Conservation (phyloP, 2,888 invertebrate species). For the Microplitis manilae region DNA sequence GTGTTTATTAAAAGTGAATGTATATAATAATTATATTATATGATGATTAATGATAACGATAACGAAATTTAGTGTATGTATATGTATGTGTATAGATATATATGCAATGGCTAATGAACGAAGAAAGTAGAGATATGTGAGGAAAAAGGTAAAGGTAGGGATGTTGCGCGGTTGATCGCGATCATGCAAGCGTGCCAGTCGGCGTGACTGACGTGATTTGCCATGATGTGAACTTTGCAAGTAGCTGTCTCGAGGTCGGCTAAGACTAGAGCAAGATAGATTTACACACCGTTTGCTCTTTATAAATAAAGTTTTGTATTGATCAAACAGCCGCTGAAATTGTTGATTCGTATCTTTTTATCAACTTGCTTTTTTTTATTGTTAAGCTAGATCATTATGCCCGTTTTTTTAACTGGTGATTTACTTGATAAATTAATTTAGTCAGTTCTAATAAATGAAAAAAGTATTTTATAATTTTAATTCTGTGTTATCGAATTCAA, state of each 20-base stretch:
- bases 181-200: constrained; percentile 34
- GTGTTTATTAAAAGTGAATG: neutral
- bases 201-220: constrained; percentile 41
- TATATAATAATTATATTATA: neutral
- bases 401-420: neutral
- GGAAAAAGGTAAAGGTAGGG: neutral
- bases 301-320: constrained; percentile 45
- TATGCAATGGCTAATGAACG: neutral
- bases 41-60: neutral
- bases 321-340: constrained; percentile 45
- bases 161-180: neutral
- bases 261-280: constrained; percentile 9
- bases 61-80: neutral
- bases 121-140: constrained; percentile 2
- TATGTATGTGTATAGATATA: neutral
- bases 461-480: too few species aligned
- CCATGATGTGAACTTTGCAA: constrained; percentile 35
- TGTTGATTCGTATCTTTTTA: neutral
- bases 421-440: neutral
- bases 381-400: neutral
- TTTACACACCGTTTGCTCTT: constrained; percentile 36
- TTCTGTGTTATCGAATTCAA: neutral
- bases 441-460: too few species aligned
- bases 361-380: neutral
- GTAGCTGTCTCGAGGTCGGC: constrained; percentile 36